These are phyloP conservation scores for Stenchaetothrips biformis DNA, from an alignment of 2,888 invertebrate genomes.

Conservation along the genomic window DNA sequence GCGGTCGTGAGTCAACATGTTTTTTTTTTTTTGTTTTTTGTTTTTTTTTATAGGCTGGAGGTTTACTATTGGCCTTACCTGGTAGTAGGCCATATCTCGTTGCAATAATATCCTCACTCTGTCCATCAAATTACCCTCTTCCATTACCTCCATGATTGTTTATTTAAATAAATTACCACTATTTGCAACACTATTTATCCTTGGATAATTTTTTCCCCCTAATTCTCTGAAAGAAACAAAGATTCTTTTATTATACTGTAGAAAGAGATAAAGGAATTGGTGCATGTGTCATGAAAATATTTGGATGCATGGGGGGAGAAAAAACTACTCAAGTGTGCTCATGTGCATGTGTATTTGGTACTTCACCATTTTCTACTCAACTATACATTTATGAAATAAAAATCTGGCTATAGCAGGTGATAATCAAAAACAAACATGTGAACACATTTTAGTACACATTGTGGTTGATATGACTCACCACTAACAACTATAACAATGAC, in stretches of 20 bases:
- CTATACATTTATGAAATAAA: no score
- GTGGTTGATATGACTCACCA: no score
- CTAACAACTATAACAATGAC: no score
- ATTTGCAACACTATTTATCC: neutral
- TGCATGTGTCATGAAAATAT: neutral
- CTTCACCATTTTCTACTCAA: neutral
- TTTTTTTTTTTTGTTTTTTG: neutral
- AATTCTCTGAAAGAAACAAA: no score
- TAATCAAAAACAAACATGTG: no score
- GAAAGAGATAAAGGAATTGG: neutral
- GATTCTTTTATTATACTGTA: neutral
- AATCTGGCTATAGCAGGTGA: no score
- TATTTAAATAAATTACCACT: slow-evolving; percentile 32
- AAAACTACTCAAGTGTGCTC: neutral
- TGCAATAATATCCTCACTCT: slow-evolving; percentile 75
- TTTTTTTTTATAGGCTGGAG: slow-evolving; percentile 27
- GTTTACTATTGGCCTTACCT: slow-evolving; percentile 50
- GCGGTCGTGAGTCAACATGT: neutral
- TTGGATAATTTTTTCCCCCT: no score
- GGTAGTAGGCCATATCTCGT: slow-evolving; percentile 75
- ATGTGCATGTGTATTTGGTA: neutral
- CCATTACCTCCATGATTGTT: slow-evolving; percentile 73
- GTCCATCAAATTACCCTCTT: slow-evolving; percentile 86
- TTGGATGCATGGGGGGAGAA: neutral
- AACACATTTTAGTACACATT: no score